Conservation (phyloP, 2,797 vertebrate species). For the Enteromius radiatus region DNA sequence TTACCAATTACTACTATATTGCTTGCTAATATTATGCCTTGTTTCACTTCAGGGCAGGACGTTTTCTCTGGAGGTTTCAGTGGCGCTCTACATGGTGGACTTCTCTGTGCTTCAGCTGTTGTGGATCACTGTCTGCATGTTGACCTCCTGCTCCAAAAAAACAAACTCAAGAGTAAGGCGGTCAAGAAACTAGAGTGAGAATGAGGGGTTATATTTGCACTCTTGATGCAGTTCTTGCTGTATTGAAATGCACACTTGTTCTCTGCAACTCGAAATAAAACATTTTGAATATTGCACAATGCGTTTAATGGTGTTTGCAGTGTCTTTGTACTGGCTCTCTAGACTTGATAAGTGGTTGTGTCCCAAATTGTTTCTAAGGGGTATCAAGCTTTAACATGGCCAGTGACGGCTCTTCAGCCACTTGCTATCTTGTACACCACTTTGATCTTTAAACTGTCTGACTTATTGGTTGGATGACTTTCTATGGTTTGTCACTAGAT, state of each 20-base stretch:
- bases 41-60: not conserved
- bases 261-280: not conserved
- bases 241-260: not conserved
- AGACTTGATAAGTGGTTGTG: not conserved
- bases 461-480: not conserved
- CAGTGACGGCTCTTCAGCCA: not conserved
- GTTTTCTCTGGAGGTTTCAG: not conserved
- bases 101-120: conserved; percentile 34
- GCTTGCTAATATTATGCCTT: not conserved
- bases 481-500: conserved; percentile 37
- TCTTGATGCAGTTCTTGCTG: not conserved
- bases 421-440: too few species aligned
- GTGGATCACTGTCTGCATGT: not conserved
- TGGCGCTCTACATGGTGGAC: conserved; percentile 20
- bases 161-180: not conserved
- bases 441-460: too few species aligned
- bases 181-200: conserved; percentile 9
- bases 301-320: not conserved
- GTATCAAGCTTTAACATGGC: too few species aligned
- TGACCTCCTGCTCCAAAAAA: conserved; percentile 4
- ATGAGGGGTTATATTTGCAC: not conserved
- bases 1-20: too few species aligned
- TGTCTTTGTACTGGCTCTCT: not conserved
- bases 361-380: not conserved
- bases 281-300: not conserved